Conservation (phyloP, 2,113 vertebrate genomes). For the Beaufortia kweichowensis region DNA sequence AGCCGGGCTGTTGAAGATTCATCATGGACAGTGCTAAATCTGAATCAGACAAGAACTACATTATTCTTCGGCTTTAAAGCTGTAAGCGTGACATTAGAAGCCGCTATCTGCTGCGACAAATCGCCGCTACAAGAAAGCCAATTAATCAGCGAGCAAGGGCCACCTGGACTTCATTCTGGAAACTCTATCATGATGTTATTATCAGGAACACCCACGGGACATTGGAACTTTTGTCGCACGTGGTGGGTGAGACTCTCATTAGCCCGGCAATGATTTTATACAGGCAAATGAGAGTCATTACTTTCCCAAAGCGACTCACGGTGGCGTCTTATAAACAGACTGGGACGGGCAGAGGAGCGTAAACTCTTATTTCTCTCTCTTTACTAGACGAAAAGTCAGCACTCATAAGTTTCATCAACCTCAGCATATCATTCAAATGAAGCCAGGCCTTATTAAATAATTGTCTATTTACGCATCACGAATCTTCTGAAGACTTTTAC, state of each 20-base stretch:
- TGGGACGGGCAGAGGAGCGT: conserved; percentile 24
- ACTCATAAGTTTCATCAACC: conserved; percentile 33
- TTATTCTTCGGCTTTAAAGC: conserved; percentile 42
- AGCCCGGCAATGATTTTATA: conserved; percentile 51
- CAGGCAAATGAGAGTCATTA: conserved; percentile 64
- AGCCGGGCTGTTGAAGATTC: background rate
- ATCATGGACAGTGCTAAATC: conserved; percentile 27
- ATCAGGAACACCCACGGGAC: conserved; percentile 60
- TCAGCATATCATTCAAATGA: conserved; percentile 11
- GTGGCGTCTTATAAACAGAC: conserved; percentile 56
- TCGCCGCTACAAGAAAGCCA: conserved; percentile 60
- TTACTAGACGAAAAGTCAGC: conserved; percentile 20
- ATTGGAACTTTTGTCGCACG: conserved; percentile 57
- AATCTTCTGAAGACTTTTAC: conserved; percentile 4
- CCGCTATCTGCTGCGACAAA: conserved; percentile 66
- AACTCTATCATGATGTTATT: conserved; percentile 63
- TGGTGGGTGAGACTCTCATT: conserved; percentile 61
- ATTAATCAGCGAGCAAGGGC: conserved; percentile 69
- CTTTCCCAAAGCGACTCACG: conserved; percentile 54
- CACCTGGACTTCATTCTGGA: conserved; percentile 66
- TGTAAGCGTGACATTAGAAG: conserved; percentile 59
- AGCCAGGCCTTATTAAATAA: conserved; percentile 19
- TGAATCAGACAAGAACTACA: background rate
- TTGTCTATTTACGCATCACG: background rate
- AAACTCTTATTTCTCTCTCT: conserved; percentile 22